Base-by-base conservation (phyloP, 2,113 vertebrate genomes). In the Pituophis catenifer region DNA sequence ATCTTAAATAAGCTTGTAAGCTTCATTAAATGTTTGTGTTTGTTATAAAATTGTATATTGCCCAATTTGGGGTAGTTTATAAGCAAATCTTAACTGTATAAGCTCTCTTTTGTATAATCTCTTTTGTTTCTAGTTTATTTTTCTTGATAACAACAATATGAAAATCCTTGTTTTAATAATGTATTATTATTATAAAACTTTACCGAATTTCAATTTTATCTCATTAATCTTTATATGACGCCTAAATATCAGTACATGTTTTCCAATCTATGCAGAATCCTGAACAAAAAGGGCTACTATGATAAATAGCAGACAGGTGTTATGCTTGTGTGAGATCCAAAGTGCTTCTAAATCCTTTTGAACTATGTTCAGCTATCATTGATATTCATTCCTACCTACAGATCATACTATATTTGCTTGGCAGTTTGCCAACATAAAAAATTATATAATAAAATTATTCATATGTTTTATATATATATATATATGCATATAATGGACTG, bases 401-500 rank as follows among this genome's bases (percentile, higher is more conserved):
- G n/a, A 75, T 75, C n/a, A 75, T 75, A 15, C 29, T 75, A 33
- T 70, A n/a, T 33, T 0, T 70, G n/a, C 89, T 58, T 65, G 29
- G n/a, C 24, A 90, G 8, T 90, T 7, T 92, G 38, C 15, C 13
- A 85, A 50, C 3, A 92, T 38, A 75, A 91, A 96, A 94, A 55
- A 65, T 87, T 8, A n/a, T 59, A 88, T 0, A 0, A 33, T 93
- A 52, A 4, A 7, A 48, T 91, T 50, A 81, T 24, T 91, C 8
- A 50, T 48, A 10, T 0, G 0, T 53, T 53, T 53, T 8, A 44
- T 44, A 44, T 44, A 44, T 44, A 44, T 44, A 44, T 44, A 44
- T 3, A 44, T 44, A 44, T 0, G 0, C 24, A 50, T 89, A 48
- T 54, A 55, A 55, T 92, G 33, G 65, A 86, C 48, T 21, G 0